Conservation (phyloP, 2,797 vertebrate species). For the Phylloscopus collybita region DNA sequence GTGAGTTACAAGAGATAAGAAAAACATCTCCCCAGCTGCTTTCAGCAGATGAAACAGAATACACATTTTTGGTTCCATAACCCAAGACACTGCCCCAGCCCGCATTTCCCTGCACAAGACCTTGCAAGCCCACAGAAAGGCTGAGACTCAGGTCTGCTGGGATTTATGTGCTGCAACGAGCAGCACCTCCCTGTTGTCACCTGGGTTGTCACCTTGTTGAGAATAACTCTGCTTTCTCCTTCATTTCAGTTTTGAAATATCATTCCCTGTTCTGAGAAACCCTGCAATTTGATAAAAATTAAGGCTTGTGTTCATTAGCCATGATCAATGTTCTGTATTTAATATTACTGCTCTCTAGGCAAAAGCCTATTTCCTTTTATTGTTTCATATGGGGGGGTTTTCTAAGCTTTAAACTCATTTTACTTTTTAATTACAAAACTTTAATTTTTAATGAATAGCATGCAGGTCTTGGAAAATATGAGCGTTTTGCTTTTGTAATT, state of each 20-base stretch:
- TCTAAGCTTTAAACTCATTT: background rate
- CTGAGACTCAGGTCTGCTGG: background rate
- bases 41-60: too few species aligned
- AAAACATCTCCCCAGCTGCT: too few species aligned
- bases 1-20: too few species aligned
- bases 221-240: background rate
- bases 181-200: background rate
- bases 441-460: background rate
- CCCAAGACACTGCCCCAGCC: background rate
- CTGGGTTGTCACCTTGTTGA: background rate
- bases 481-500: background rate
- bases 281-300: background rate
- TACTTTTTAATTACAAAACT: background rate
- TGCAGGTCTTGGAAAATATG: background rate
- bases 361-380: background rate
- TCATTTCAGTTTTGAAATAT: background rate
- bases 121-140: background rate
- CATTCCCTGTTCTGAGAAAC: background rate
- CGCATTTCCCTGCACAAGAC: accelerated
- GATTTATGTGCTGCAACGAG: background rate
- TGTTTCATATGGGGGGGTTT: background rate
- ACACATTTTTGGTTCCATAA: too few species aligned
- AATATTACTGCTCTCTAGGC: background rate
- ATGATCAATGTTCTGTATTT: background rate
- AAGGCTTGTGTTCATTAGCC: background rate